A percentile compares a stretch with the other conserved stretches of the same genome.
Evolutionary conservation across 2,113 vertebrate species (phyloP).

Genomic region (Polyodon spathula): DNA sequence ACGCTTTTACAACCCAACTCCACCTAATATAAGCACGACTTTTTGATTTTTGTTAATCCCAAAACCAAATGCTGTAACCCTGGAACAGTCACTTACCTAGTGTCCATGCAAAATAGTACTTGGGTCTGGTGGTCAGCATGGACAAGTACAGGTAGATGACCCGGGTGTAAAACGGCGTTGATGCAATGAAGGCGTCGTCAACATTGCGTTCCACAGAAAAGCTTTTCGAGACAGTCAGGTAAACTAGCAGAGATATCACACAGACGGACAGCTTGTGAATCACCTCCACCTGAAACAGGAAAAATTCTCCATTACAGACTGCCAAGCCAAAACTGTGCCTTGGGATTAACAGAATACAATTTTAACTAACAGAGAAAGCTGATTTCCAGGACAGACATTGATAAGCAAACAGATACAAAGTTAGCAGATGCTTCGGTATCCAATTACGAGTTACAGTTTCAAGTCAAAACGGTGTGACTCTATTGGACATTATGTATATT

Average conservation of each 20-base stretch:
- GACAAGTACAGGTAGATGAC: conserved; percentile 83
- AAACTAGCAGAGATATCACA: conserved; percentile 72
- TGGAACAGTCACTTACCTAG: conserved; percentile 69
- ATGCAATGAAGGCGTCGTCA: conserved; percentile 64
- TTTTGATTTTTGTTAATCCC: background rate
- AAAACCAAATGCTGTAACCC: background rate
- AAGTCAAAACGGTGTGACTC: no score
- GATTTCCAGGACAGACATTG: no score
- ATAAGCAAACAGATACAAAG: no score
- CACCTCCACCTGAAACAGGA: conserved; percentile 63
- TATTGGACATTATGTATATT: no score
- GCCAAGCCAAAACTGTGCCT: no score
- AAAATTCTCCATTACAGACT: background rate
- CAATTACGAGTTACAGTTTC: no score
- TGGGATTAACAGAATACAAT: no score
- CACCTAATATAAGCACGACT: background rate
- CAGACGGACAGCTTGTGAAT: conserved; percentile 81
- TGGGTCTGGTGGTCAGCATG: conserved; percentile 86
- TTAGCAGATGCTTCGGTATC: no score
- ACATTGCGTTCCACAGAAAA: conserved; percentile 79
- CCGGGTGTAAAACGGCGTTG: conserved; percentile 70
- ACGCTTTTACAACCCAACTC: no score
- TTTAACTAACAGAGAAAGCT: no score
- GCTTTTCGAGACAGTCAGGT: conserved; percentile 71
- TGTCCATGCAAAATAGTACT: conserved; percentile 97